phyloP scores from a whole-genome alignment of 1,140 invertebrate genomes.

The Penaeus japonicus region DNA sequence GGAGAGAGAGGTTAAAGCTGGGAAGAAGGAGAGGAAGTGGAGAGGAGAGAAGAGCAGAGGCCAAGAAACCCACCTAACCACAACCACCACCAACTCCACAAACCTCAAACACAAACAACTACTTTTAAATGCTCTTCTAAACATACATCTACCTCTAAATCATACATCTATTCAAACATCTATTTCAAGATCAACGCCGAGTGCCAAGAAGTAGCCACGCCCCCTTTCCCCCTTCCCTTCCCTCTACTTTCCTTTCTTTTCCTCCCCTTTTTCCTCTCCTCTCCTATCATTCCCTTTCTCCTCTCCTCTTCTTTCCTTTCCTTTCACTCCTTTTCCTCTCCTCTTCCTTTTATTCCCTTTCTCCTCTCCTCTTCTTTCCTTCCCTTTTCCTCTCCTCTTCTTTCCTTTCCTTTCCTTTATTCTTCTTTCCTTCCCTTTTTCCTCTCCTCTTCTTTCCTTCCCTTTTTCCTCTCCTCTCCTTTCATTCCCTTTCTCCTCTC shows the following conservation, averaged over 20 bases:
- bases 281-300: not conserved
- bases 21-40: no score
- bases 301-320: not conserved
- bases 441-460: not conserved
- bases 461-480: not conserved
- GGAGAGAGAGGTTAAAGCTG: no score
- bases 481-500: not conserved
- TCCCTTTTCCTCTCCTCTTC: not conserved
- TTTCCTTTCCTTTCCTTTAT: not conserved
- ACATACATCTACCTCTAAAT: no score
- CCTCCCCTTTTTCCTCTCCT: not conserved
- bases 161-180: no score
- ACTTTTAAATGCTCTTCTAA: no score
- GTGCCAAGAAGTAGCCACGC: no score
- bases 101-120: no score
- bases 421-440: not conserved
- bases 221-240: not conserved
- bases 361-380: not conserved
- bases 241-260: not conserved
- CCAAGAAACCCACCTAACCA: no score
- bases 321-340: not conserved
- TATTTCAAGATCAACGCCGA: no score
- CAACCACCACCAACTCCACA: no score
- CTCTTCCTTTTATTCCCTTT: not conserved
- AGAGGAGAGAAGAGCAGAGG: no score